Conservation (phyloP, 2,888 invertebrate species). For the Lasioglossum calceatum region DNA sequence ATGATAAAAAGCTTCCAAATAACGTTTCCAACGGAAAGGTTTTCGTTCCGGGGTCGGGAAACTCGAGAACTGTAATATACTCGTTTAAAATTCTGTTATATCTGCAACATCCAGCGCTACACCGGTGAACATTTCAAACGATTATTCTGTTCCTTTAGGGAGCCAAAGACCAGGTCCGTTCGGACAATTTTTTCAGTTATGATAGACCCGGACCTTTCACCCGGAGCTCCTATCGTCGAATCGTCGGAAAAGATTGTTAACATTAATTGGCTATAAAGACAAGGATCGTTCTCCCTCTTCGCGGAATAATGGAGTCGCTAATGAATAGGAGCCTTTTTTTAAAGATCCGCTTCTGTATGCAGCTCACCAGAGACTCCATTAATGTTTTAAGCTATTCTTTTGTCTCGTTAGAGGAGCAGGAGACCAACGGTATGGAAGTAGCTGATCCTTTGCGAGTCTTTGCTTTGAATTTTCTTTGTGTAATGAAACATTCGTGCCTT, state of each 20-base stretch:
- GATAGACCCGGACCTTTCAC: not conserved
- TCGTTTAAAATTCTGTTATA: conserved; percentile 38
- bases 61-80: conserved; percentile 38
- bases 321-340: not conserved
- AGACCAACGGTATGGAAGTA: not conserved
- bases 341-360: not conserved
- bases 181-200: not conserved
- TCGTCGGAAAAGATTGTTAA: not conserved
- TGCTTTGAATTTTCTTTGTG: not conserved
- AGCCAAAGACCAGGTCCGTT: conserved; percentile 11
- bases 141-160: conserved; percentile 14
- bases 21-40: conserved; percentile 24
- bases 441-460: not conserved
- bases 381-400: conserved; percentile 25
- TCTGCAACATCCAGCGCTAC: conserved; percentile 30
- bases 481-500: not conserved
- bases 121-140: conserved; percentile 47
- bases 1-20: conserved; percentile 41
- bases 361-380: not conserved
- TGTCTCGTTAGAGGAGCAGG: not conserved
- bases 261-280: not conserved
- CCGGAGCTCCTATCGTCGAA: not conserved
- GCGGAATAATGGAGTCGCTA: conserved; percentile 3
- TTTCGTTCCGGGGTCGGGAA: conserved; percentile 31
- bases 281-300: not conserved